Evolutionary conservation across 2,888 invertebrate species (phyloP), one percentile per base, ranked within the genome.

Genomic region (Agriopis marginaria): DNA sequence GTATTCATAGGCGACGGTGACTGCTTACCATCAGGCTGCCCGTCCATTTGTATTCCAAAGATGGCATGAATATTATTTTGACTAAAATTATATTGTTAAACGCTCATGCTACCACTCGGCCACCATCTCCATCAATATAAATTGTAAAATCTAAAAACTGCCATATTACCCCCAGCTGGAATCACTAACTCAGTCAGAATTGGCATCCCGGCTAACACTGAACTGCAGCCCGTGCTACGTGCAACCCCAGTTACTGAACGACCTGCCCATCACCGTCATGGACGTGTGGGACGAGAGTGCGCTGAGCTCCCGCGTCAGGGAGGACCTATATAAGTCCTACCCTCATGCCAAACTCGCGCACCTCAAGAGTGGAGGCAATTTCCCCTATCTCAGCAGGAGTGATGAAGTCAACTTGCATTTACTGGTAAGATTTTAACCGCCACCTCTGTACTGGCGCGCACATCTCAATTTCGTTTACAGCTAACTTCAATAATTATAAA

Each of bases 241-340:
- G 6, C 96, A 97, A 80, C 97, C 97, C 5, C 96, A 97, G 77
- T 95, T 96, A 77, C 91, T 98, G 42, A 88, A 92, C 42, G 91
- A 95, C 71, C 82, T 97, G 61, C 96, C 97, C n/a, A 95, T 98
- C 12, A 98, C 98, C 11, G 96, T 98, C 62, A 95, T 98, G 86
- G 98, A 98, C 89, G 98, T 98, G 0, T 98, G 98, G 94, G 98
- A 98, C 88, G 97, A 98, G 80, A 97, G 97, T 87, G 98, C 98
- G 6, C 89, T 98, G 59, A 97, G 97, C 69, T 95, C 96, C 73
- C 87, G 95, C 53, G 98, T 98, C 0, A 92, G 97, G 63, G 98
- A 98, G 81, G 97, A 97, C 81, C 91, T 98, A 76, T 97, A 97
- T 86, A 97, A 97, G 86, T 97, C 97, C 78, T 98, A 98, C 87